Conservation (phyloP, 2,888 invertebrate genomes). For the Tiliacea aurago region DNA sequence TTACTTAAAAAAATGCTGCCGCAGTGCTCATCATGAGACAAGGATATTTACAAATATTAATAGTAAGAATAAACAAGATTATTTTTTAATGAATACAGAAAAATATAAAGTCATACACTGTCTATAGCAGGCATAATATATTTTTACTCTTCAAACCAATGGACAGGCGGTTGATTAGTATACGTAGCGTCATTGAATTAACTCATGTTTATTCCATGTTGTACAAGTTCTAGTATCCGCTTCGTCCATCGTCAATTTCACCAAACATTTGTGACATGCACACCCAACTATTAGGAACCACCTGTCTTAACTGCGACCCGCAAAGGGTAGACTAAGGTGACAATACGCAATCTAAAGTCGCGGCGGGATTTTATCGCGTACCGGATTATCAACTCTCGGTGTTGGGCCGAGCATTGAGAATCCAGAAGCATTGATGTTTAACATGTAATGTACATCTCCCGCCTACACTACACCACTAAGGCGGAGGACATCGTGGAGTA, state of each 20-base stretch:
- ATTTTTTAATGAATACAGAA: not conserved
- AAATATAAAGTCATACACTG: not conserved
- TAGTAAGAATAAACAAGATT: conserved; percentile 16
- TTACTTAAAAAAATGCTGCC: conserved; percentile 52
- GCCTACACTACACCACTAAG: no score
- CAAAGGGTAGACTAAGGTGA: not conserved
- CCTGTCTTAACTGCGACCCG: not conserved
- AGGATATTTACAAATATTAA: conserved; percentile 48
- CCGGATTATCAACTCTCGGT: no score
- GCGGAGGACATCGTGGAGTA: no score
- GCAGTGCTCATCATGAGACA: conserved; percentile 54
- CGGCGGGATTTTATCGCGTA: no score
- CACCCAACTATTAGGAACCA: not conserved
- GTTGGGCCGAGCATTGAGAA: no score
- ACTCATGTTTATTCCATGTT: not conserved
- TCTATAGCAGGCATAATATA: not conserved
- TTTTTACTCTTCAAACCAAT: not conserved
- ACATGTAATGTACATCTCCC: no score
- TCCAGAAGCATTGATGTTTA: no score
- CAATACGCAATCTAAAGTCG: not conserved
- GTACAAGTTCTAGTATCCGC: not conserved
- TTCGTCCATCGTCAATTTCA: not conserved
- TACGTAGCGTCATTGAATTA: not conserved
- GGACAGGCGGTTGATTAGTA: not conserved
- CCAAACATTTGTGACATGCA: not conserved